A percentile compares a stretch with the other conserved stretches of the same genome.
These are phyloP conservation scores for Allacma fusca DNA, from an alignment of 2,888 invertebrate species.

Conservation along the genomic window DNA sequence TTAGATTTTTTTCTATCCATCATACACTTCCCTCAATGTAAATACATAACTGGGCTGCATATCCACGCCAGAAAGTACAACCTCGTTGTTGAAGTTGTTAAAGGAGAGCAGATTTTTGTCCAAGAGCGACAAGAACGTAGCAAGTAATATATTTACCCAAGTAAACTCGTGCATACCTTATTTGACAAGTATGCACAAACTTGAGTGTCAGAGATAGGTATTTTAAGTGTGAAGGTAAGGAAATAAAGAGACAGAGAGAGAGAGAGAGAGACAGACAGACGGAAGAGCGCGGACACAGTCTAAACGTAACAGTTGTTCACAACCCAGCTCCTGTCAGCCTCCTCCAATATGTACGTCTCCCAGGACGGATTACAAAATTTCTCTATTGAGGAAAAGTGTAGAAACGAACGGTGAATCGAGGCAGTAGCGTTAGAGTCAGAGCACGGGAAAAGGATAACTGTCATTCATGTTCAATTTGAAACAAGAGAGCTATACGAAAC, in stretches of 20 bases:
- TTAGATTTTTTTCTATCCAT: too few relatives aligned
- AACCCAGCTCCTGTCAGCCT: neutral
- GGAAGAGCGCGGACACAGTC: neutral
- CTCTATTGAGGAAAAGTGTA: conserved; percentile 22
- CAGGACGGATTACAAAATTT: neutral
- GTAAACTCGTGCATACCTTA: too few relatives aligned
- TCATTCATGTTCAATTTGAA: conserved; percentile 17
- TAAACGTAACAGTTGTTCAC: neutral
- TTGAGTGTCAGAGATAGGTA: too few relatives aligned
- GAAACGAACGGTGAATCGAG: conserved; percentile 22
- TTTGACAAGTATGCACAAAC: too few relatives aligned
- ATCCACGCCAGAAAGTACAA: too few relatives aligned
- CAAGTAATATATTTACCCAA: too few relatives aligned
- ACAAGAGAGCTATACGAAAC: neutral
- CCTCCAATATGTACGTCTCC: neutral
- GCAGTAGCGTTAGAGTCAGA: neutral
- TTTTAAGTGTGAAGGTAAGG: too few relatives aligned
- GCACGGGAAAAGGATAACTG: conserved; percentile 19
- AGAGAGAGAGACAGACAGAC: neutral
- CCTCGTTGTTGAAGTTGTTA: too few relatives aligned
- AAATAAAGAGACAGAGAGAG: neutral
- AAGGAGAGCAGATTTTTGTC: too few relatives aligned
- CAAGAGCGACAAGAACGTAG: too few relatives aligned
- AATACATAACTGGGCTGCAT: too few relatives aligned
- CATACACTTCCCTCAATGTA: too few relatives aligned